Evolutionary conservation across 2,113 vertebrate genomes (phyloP).

Genomic region (Scomber scombrus): DNA sequence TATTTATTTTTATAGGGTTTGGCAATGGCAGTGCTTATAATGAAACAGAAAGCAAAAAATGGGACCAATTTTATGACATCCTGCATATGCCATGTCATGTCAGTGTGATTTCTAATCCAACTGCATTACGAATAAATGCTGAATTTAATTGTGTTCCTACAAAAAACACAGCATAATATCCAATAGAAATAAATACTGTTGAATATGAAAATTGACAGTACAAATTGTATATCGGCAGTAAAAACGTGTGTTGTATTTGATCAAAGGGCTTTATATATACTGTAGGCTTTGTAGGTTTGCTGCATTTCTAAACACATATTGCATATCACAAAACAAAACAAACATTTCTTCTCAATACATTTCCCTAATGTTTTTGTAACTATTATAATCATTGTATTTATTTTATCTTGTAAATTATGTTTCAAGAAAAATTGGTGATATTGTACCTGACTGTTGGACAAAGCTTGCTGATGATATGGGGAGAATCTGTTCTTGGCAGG

Average conservation of each 20-base stretch:
- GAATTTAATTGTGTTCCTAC: neutral
- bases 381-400: too few relatives aligned
- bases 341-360: neutral
- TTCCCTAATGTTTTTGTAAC: neutral
- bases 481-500: conserved; percentile 93
- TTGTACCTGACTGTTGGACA: conserved; percentile 93
- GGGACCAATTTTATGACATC: neutral
- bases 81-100: neutral
- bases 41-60: neutral
- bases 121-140: neutral
- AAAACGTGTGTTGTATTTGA: neutral
- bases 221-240: neutral
- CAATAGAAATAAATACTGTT: neutral
- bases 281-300: neutral
- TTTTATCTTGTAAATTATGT: neutral
- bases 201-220: neutral
- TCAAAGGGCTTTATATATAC: too few relatives aligned
- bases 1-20: neutral
- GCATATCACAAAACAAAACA: neutral
- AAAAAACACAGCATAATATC: neutral
- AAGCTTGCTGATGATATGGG: conserved; percentile 92
- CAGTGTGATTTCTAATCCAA: neutral
- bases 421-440: conserved; percentile 8
- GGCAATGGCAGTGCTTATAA: neutral
- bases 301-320: neutral